Conservation (phyloP, 2,888 invertebrate species). For the Amphipyra tragopoginis region DNA sequence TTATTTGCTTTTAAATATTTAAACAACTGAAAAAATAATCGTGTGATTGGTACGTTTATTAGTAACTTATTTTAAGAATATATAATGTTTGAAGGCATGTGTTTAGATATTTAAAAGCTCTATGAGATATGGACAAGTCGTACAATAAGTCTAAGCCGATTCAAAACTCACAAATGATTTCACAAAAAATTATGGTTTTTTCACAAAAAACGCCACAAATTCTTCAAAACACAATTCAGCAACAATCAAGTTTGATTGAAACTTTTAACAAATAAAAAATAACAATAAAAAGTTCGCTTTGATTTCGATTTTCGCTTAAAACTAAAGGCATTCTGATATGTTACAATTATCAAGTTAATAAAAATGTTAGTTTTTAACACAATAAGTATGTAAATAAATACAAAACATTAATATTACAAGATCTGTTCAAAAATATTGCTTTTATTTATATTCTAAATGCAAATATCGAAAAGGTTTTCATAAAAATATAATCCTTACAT, state of each 20-base stretch:
- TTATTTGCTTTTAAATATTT: slow-evolving; percentile 49
- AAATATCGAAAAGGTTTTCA: slow-evolving; percentile 22
- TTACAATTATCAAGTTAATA: slow-evolving; percentile 51
- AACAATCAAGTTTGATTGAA: slow-evolving; percentile 13
- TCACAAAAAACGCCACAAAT: slow-evolving; percentile 15
- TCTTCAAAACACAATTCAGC: slow-evolving; percentile 28
- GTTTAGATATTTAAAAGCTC: slow-evolving; percentile 53
- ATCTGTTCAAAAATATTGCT: slow-evolving; percentile 32
- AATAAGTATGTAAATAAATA: slow-evolving; percentile 22
- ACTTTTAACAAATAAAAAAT: slow-evolving; percentile 56
- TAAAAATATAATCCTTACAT: slow-evolving; percentile 24
- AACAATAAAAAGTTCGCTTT: slow-evolving; percentile 64
- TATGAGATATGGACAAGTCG: slow-evolving; percentile 48
- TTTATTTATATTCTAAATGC: slow-evolving; percentile 40
- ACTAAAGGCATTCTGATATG: slow-evolving; percentile 57
- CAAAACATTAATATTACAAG: slow-evolving; percentile 29
- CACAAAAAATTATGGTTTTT: slow-evolving; percentile 6
- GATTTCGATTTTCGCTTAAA: slow-evolving; percentile 63
- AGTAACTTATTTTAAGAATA: slow-evolving; percentile 34
- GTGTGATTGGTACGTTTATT: slow-evolving; percentile 1
- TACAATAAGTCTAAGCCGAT: slow-evolving; percentile 20
- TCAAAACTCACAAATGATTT: slow-evolving; percentile 4
- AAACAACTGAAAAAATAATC: slow-evolving; percentile 37
- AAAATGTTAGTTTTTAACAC: slow-evolving; percentile 11
- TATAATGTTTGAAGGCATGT: slow-evolving; percentile 22